Evolutionary conservation across 2,888 invertebrate species (phyloP), one percentile per base, ranked within the genome.

Genomic region (Drosophila affinis): DNA sequence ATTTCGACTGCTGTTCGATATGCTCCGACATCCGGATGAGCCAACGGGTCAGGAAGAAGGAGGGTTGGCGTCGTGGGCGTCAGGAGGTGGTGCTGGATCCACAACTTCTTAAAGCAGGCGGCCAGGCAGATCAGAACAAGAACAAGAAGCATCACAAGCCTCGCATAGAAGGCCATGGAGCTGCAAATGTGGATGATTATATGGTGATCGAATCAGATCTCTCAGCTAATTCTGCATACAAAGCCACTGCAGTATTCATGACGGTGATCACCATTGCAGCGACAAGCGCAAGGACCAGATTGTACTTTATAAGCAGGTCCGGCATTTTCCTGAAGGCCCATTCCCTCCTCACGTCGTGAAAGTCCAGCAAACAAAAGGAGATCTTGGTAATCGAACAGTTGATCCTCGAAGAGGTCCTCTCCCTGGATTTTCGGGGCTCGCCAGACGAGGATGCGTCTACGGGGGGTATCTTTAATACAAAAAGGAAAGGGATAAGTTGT

Each of bases 251-350:
- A 1, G 10, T 0, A n/a, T 59, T 32, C 49, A 93, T 92, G 81
- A 95, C 94, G 53, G 95, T 93, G 3, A 94, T 84, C 53, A 94
- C 93, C 17, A 94, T 92, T 63, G 94, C 93, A 14, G 95, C 93
- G 45, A 94, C 82, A 6, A 94, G 91, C 14, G 94, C 93, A 79
- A 94, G 93, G 1, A 94, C 90, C 24, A 96, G 91, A 87, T 95
- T 97, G 91, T 96, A 97, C 90, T 97, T 97, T 88, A 97, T 96
- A 58, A 97, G 93, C 0, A 96, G 95, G 92, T 98, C 98, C 0
- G 95, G 94, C 78, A 96, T 94, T 56, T 94, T 92, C 56, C 96
- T 91, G 90, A 95, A 98, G 1, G 94, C 94, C 81, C 94, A 93
- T 91, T 98, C 98, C 91, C 94, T 93, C n/a, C 92, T 92, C 63